Conservation (phyloP, 2,888 invertebrate genomes). For the Diarsia rubi region DNA sequence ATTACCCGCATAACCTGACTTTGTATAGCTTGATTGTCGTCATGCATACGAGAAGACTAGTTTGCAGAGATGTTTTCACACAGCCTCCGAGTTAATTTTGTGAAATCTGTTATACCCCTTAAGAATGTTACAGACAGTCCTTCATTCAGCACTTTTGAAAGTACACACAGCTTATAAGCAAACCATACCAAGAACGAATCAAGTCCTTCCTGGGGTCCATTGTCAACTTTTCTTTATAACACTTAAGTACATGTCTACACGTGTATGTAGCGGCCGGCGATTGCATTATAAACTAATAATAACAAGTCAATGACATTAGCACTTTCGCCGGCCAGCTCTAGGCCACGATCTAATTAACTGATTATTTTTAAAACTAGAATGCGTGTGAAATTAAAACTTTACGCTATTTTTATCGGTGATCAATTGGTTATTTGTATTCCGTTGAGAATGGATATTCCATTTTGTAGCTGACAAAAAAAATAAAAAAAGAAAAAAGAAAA, state of each 20-base stretch:
- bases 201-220: constrained; percentile 19
- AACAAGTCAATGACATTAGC: constrained; percentile 74
- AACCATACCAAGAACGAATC: constrained; percentile 26
- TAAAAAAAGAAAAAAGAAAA: not conserved
- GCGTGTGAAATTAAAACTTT: constrained; percentile 60
- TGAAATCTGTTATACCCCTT: not conserved
- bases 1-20: too few species aligned
- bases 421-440: constrained; percentile 31
- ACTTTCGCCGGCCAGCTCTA: constrained; percentile 78
- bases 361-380: constrained; percentile 71
- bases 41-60: too few species aligned
- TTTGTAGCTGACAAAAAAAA: not conserved
- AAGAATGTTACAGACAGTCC: not conserved
- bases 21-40: too few species aligned
- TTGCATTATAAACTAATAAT: constrained; percentile 68
- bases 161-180: not conserved
- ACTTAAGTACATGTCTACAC: constrained; percentile 4
- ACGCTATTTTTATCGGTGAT: constrained; percentile 29
- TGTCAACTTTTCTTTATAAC: not conserved
- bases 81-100: too few species aligned
- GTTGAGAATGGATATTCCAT: constrained; percentile 20
- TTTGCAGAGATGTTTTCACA: too few species aligned
- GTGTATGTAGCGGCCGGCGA: constrained; percentile 26
- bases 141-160: not conserved
- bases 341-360: constrained; percentile 73